Percentiles rank a stretch among this genome's conserved stretches.
Evolutionary conservation across 2,888 invertebrate species (phyloP).

Genomic region (Archips crataeganus): DNA sequence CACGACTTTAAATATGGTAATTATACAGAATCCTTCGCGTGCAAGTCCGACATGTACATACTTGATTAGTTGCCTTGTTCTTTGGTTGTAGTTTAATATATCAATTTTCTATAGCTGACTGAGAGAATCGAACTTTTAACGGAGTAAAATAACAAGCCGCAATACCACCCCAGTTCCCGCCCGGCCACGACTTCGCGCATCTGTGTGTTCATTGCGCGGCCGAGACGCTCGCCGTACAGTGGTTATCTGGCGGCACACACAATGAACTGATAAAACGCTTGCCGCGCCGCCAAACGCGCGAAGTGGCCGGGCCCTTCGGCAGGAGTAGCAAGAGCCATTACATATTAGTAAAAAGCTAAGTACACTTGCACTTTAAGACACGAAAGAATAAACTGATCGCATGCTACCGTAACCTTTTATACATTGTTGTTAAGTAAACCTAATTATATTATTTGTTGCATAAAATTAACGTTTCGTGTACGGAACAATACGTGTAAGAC

Average conservation of each 20-base stretch:
- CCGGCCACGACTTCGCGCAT: no score
- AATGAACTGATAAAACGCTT: no score
- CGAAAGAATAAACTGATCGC: background rate
- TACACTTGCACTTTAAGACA: background rate
- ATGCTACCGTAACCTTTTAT: constrained; percentile 4
- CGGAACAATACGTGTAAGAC: background rate
- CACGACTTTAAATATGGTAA: no score
- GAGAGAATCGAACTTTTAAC: background rate
- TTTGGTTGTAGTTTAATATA: no score
- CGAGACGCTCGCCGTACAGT: no score
- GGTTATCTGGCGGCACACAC: no score
- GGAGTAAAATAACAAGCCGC: background rate
- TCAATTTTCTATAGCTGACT: background rate
- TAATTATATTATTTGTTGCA: background rate
- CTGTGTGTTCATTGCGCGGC: no score
- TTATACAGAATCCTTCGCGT: no score
- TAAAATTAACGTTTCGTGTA: background rate
- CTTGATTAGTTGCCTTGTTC: no score
- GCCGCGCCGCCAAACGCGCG: no score
- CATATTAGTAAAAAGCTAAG: background rate
- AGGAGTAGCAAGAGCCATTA: background rate
- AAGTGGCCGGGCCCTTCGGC: no score
- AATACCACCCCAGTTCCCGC: background rate
- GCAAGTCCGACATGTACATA: no score
- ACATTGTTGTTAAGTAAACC: constrained; percentile 3